Percentiles rank a stretch among this genome's conserved stretches.
phyloP scores from a whole-genome alignment of 2,888 invertebrate species.

The Sphaeridia pumilis region DNA sequence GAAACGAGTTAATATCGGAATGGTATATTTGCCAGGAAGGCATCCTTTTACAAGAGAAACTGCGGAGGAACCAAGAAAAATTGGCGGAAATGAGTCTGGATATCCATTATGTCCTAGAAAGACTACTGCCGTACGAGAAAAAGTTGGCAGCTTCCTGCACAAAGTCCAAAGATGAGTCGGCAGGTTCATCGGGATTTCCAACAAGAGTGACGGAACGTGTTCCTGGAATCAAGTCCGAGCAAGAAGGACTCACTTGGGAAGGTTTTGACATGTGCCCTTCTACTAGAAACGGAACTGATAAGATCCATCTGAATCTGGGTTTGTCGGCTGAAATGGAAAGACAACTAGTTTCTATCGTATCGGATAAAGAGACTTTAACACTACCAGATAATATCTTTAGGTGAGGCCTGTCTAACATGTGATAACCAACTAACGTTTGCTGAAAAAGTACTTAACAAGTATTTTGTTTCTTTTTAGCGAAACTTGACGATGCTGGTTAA shows the following conservation, averaged over 20 bases:
- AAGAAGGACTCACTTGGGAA: conserved; percentile 4
- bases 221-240: conserved; percentile 4
- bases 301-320: conserved; percentile 10
- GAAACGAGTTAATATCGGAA: too few species aligned
- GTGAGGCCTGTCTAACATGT: too few species aligned
- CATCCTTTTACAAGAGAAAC: conserved; percentile 9
- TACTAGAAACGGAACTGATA: neutral
- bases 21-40: conserved; percentile 7
- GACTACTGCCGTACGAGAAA: conserved; percentile 12
- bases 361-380: conserved; percentile 12
- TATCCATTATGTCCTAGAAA: conserved; percentile 13
- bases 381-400: conserved; percentile 17
- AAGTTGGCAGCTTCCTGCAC: neutral
- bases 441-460: too few species aligned
- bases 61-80: conserved; percentile 10
- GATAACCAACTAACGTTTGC: too few species aligned
- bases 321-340: conserved; percentile 13
- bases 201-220: conserved; percentile 3
- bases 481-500: too few species aligned
- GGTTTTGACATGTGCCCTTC: conserved; percentile 6
- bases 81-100: conserved; percentile 14
- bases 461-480: neutral
- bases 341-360: conserved; percentile 12
- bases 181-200: neutral
- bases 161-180: neutral